Conservation (phyloP, 2,888 invertebrate species). For the Apodemia zela region DNA sequence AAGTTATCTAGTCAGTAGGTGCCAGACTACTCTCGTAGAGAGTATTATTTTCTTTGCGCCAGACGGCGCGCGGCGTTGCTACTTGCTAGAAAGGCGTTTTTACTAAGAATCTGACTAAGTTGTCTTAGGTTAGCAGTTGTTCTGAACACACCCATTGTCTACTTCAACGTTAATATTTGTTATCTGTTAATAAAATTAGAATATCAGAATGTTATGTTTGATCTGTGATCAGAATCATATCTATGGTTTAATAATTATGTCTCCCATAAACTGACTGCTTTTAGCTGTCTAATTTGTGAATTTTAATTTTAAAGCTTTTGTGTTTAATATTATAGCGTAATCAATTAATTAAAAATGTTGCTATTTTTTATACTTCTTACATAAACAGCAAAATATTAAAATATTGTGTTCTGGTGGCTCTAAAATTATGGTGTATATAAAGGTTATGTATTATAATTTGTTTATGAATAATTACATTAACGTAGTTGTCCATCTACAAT, state of each 20-base stretch:
- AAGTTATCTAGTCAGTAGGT: too few relatives aligned
- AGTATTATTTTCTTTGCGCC: too few relatives aligned
- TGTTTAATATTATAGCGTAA: constrained; percentile 36
- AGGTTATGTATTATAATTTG: constrained; percentile 11
- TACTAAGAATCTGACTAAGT: too few relatives aligned
- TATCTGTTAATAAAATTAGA: too few relatives aligned
- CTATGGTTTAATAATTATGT: neutral
- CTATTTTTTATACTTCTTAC: neutral
- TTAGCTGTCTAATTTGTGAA: constrained; percentile 45
- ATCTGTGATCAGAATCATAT: too few relatives aligned
- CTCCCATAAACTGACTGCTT: neutral
- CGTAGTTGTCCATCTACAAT: constrained; percentile 1
- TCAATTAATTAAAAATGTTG: constrained; percentile 5
- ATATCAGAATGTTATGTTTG: neutral
- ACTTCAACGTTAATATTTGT: too few relatives aligned
- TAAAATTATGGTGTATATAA: constrained; percentile 9
- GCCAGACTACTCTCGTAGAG: too few relatives aligned
- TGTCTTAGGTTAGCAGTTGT: too few relatives aligned
- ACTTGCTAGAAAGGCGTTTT: too few relatives aligned
- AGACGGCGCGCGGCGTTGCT: too few relatives aligned
- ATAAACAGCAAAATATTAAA: neutral
- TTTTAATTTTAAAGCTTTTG: constrained; percentile 56
- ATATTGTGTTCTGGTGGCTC: neutral
- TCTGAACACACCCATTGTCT: too few relatives aligned
- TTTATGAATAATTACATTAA: constrained; percentile 15